phyloP scores from a whole-genome alignment of 2,113 vertebrate genomes.

The Nymphicus hollandicus region DNA sequence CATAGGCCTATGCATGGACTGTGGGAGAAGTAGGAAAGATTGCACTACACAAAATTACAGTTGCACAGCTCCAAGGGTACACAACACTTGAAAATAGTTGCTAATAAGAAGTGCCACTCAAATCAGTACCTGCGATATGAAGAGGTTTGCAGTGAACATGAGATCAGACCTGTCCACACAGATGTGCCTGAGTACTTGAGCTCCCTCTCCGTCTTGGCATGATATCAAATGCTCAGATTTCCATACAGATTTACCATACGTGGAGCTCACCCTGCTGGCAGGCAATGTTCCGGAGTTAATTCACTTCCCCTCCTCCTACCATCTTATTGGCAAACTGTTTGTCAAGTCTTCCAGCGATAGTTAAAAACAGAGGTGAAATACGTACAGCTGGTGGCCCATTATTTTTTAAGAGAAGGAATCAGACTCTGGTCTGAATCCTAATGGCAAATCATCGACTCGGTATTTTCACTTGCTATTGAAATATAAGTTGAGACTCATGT shows the following conservation, averaged over 20 bases:
- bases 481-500: background rate
- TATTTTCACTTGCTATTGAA: background rate
- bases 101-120: background rate
- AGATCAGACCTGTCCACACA: background rate
- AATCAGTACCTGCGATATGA: background rate
- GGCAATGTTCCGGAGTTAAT: background rate
- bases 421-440: background rate
- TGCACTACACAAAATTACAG: background rate
- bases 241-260: background rate
- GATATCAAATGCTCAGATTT: background rate
- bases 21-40: background rate
- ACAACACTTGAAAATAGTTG: background rate
- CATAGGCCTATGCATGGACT: too few species aligned
- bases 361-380: background rate
- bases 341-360: background rate
- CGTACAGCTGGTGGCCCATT: background rate
- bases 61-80: background rate
- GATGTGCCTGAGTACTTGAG: background rate
- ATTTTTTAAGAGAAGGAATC: background rate
- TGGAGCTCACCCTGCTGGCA: background rate
- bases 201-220: background rate
- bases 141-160: background rate
- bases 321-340: background rate
- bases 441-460: background rate
- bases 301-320: background rate